Evolutionary conservation across 2,888 invertebrate species (phyloP), one percentile per base, ranked within the genome.

Genomic region (Crepidodera aurea): DNA sequence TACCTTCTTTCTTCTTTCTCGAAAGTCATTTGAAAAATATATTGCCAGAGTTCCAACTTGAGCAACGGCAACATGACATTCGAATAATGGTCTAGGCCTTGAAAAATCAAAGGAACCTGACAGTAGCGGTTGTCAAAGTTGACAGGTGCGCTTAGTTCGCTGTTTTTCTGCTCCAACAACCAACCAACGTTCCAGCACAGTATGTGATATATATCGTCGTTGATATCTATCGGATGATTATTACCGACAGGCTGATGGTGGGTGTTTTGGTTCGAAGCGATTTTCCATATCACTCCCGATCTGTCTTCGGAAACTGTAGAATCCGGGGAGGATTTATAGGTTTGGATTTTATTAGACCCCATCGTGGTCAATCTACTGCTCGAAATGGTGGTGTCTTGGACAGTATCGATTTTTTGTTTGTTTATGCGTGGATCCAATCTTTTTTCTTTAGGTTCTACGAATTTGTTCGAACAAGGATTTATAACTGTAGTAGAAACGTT

Each of bases 131-230:
- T 44, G 1, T 66, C 75, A 46, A 78, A 76, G 19, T 83, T 82
- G 19, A 87, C 84, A 4, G 87, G 84, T 1, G 88, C 87, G 51
- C 85, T 84, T 1, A 83, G 81, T 57, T 81, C 81, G 8, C 79
- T 77, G 46, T 77, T 77, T 16, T 79, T 75, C 73, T 87, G 86
- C 68, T 87, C 85, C 59, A 84, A 78, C 1, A 91, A 74, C 90
- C 90, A 91, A 19, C 83, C 81, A 6, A 89, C 86, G 71, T 87
- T 86, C 91, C 90, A 91, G 1, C 57, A 71, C 3, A 90, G 81
- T 65, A 90, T 84, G 65, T 84, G 83, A 65, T 83, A 79, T 19
- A 88, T 77, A 8, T 86, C 84, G 40, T 84, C 79, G 65, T 84
- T 83, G 6, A 70, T 51, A 16, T 62, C 53, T 1, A 44, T 44